Base-by-base conservation (phyloP, 1,140 invertebrate species). In the Drosophila biarmipes region DNA sequence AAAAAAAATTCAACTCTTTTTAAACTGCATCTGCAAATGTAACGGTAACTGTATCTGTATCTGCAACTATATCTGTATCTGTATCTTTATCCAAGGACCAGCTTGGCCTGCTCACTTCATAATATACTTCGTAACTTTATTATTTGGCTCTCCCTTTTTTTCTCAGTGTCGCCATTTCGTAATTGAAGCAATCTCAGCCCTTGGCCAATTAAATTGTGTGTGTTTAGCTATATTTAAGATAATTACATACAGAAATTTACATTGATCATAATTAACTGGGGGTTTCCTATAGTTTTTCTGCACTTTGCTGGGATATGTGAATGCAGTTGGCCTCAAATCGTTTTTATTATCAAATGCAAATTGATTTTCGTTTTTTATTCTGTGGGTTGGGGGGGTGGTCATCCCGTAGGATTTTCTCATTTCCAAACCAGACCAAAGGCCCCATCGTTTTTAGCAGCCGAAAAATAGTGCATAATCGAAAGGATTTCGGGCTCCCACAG, bases 201-300 rank as follows among this genome's bases (percentile, higher is more conserved):
- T 15, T 19, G 21, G 42, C 27, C n/a, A 12, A 37, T 58, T 19
- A 53, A 29, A 45, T n/a, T n/a, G n/a, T 29, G n/a, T 15, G n/a
- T 29, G 37, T 57, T 42, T 19, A 42, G 17, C 38, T 58, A 46
- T 58, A 29, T 40, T 59, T 59, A 77, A 55, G 35, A 66, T 82
- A 73, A 82, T 78, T 82, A 82, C 80, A 82, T 82, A 84, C 80
- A 84, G 69, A 74, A 84, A 82, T 84, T 73, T 84, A 84, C 80
- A 84, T 86, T 55, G 81, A 86, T 63, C 74, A 53, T 56, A 56
- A 51, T 68, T 38, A 58, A 37, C 38, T 42, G 73, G 58, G 58
- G 46, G 38, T 74, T 55, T 53, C 37, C 51, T 48, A 34, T 55
- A 19, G 34, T 24, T 38, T 38, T 45, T 59, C 17, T 21, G 42